Evolutionary conservation across 35 echinoderm and acorn worm genomes (phyloP), one percentile per base, ranked within the genome.

Genomic region (Apostichopus japonicus): DNA sequence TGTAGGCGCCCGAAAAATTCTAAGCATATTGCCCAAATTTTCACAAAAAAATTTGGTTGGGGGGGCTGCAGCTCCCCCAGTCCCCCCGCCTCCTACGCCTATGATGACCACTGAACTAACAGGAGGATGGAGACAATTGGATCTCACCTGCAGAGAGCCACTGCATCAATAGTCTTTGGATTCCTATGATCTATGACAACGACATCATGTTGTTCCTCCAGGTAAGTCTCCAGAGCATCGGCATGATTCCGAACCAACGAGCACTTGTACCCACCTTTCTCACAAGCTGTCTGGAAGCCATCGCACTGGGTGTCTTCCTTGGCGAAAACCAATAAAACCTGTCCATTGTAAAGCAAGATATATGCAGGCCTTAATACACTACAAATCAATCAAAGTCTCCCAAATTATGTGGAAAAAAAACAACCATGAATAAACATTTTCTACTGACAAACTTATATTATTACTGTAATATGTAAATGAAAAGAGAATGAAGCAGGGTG

Each of bases 241-340:
- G 88, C 86, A 14, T 88, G 93, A 91, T 96, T 99, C 6, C 92
- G 87, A 16, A 93, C 93, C 19, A 99, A 93, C 24, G 93, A 93
- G 55, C 97, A 99, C 54, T 99, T 96, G 86, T 99, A 99, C 6
- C 97, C 97, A 16, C 97, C 97, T 77, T 99, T 99, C 70, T 99
- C 97, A 13, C 95, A 95, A 13, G 97, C 97, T 90, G 93, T 93
- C 93, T 94, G 94, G 86, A 96, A 96, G 33, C 93, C 89, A 90
- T 99, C 97, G 70, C 97, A 95, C 78, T 96, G 95, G 23, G 92
- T 79, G 79, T 99, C 97, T 87, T 99, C 97, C 84, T 99, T 99
- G 76, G 95, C 87, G 95, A 99, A 99, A 25, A 99, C 97, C 82
- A 99, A 73, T 86, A 98, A 77, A 52, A 98, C 89, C 97, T 98